These are phyloP conservation scores for Manis pentadactyla DNA, from an alignment of 2,797 vertebrate species.

Conservation along the genomic window DNA sequence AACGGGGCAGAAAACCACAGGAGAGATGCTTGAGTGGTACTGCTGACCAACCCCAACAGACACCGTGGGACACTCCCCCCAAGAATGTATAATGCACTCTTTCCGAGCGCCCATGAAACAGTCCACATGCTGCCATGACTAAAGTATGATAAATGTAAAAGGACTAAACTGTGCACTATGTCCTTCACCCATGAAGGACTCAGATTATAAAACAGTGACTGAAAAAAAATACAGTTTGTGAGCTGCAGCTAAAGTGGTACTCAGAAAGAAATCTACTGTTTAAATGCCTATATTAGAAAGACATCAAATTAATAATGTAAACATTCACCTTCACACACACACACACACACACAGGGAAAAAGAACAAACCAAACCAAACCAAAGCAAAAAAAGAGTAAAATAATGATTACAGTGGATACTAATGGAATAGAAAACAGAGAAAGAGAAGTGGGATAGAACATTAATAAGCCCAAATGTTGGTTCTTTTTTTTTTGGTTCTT, in stretches of 20 bases:
- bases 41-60: rapidly evolving
- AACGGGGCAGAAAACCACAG: neutral
- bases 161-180: neutral
- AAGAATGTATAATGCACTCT: no score
- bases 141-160: rapidly evolving
- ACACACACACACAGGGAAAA: neutral
- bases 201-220: neutral
- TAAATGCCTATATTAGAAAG: neutral
- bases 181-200: neutral
- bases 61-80: rapidly evolving
- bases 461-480: neutral
- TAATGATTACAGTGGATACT: no score
- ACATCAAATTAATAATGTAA: neutral
- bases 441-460: neutral
- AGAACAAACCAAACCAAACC: neutral
- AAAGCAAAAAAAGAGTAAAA: neutral
- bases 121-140: no score
- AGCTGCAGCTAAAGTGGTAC: neutral
- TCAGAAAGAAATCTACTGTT: neutral
- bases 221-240: neutral
- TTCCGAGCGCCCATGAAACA: rapidly evolving
- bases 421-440: neutral
- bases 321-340: neutral
- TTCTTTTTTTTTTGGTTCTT: neutral
- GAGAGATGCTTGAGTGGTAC: rapidly evolving